phyloP scores from a whole-genome alignment of 2,888 invertebrate genomes.

The Lypha dubia region DNA sequence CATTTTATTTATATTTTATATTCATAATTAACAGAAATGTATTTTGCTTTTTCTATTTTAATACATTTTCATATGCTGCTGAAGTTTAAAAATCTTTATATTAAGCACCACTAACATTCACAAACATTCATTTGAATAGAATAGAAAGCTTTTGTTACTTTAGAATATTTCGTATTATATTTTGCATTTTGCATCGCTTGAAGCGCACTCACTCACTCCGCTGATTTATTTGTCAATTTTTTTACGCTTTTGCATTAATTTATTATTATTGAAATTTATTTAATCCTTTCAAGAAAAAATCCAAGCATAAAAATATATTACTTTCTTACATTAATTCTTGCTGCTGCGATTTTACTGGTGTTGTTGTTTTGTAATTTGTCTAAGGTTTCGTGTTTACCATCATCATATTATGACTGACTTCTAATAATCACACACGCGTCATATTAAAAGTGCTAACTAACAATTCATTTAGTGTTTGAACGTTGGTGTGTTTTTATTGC shows the following conservation, averaged over 20 bases:
- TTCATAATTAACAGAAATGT: background rate
- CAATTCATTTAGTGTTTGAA: conserved; percentile 24
- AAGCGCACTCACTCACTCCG: background rate
- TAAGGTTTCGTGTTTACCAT: conserved; percentile 45
- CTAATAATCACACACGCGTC: conserved; percentile 43
- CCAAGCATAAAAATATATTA: background rate
- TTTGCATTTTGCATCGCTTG: background rate
- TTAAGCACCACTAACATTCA: background rate
- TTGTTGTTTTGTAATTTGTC: conserved; percentile 9
- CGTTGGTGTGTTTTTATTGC: conserved; percentile 37
- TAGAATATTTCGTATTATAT: background rate
- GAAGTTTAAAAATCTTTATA: too few species aligned
- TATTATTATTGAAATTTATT: background rate
- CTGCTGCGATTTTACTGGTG: conserved; percentile 27
- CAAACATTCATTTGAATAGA: background rate
- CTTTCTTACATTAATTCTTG: conserved; percentile 43
- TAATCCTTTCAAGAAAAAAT: background rate
- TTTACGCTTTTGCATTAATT: background rate
- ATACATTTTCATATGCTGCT: too few species aligned
- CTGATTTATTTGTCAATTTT: background rate
- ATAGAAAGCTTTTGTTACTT: background rate
- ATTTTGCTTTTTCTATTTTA: too few species aligned
- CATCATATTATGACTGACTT: conserved; percentile 43
- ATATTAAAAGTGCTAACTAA: conserved; percentile 5
- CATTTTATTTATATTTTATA: background rate